Conservation (phyloP, 2,888 invertebrate genomes). For the Acronicta leporina region DNA sequence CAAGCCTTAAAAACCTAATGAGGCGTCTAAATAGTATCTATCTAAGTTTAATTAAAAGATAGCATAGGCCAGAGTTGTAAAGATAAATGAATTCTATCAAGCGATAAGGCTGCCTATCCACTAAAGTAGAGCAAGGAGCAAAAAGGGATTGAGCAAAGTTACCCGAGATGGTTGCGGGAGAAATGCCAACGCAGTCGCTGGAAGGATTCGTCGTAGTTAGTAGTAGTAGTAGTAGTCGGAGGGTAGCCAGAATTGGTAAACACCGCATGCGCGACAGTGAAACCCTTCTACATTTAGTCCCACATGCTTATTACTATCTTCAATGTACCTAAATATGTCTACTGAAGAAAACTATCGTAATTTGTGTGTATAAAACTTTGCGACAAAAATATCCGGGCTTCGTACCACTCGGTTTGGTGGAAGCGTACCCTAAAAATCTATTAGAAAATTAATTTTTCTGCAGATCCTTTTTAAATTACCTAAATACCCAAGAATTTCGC, state of each 20-base stretch:
- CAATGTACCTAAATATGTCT: too few species aligned
- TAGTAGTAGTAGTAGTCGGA: too few species aligned
- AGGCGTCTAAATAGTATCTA: neutral
- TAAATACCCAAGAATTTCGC: slow-evolving; percentile 17
- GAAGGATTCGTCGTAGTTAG: too few species aligned
- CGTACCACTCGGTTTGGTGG: neutral
- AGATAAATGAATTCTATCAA: neutral
- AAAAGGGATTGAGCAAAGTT: neutral
- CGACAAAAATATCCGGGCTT: too few species aligned
- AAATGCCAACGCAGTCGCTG: too few species aligned
- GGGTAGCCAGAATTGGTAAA: too few species aligned
- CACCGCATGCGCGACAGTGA: too few species aligned
- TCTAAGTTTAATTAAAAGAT: neutral
- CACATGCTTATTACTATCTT: too few species aligned
- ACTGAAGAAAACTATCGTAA: too few species aligned
- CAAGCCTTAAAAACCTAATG: neutral
- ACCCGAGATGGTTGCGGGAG: too few species aligned
- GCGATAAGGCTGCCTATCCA: neutral
- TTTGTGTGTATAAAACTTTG: too few species aligned
- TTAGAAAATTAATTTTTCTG: slow-evolving; percentile 2
- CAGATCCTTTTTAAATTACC: slow-evolving; percentile 18
- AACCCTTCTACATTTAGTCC: too few species aligned
- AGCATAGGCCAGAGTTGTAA: neutral
- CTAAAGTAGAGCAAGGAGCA: neutral
- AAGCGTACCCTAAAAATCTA: neutral